These are phyloP conservation scores for Sus scrofa DNA, from an alignment of 2,113 vertebrate species.

Conservation along the genomic window DNA sequence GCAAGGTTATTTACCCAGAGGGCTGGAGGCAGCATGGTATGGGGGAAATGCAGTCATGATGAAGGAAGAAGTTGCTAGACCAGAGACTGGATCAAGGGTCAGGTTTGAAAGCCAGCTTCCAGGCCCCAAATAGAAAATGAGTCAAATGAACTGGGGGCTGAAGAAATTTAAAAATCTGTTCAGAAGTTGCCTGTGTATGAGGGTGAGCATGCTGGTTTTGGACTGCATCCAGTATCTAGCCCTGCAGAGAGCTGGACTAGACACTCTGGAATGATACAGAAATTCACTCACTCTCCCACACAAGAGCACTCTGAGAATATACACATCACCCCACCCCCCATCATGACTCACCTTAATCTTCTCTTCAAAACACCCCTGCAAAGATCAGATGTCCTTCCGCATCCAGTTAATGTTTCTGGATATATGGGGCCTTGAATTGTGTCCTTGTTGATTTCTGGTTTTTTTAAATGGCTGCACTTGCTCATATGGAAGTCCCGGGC, in stretches of 20 bases:
- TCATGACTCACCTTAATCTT: not conserved
- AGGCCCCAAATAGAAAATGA: not conserved
- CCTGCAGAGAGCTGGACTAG: not conserved
- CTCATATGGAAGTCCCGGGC: too few species aligned
- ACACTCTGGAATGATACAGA: not conserved
- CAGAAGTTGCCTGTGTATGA: not conserved
- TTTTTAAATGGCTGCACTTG: too few species aligned
- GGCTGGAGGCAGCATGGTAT: not conserved
- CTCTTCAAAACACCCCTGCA: not conserved
- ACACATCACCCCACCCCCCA: rapidly evolving
- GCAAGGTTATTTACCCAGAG: not conserved
- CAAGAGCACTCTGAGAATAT: not conserved
- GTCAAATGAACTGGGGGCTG: not conserved
- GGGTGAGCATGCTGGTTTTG: not conserved
- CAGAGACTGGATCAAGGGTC: not conserved
- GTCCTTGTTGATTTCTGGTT: not conserved
- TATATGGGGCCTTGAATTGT: not conserved
- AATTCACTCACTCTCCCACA: not conserved
- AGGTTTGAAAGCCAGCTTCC: not conserved
- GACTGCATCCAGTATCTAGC: not conserved
- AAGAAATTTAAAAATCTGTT: not conserved
- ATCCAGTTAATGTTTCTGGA: not conserved
- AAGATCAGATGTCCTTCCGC: not conserved
- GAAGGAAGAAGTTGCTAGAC: not conserved
- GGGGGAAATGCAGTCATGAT: not conserved